Evolutionary conservation across 1,140 invertebrate genomes (phyloP).

Genomic region (Cylas formicarius): DNA sequence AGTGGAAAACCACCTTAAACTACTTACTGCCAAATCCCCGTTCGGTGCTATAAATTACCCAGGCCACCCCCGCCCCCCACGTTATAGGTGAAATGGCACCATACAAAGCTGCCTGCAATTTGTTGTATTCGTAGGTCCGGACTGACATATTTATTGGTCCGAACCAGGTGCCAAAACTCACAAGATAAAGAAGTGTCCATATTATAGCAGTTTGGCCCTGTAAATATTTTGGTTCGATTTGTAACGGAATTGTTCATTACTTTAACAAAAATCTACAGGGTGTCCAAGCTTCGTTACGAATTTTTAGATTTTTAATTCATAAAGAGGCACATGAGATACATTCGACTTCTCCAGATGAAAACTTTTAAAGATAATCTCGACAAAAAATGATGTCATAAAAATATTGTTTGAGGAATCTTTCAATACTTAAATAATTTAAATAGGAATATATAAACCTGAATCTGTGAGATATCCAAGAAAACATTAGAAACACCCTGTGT

Average conservation of each 20-base stretch:
- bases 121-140: constrained; percentile 24
- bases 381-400: constrained; percentile 2
- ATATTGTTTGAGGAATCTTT: constrained; percentile 1
- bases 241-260: constrained; percentile 1
- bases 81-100: constrained; percentile 25
- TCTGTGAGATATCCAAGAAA: too few species aligned
- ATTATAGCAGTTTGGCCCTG: constrained; percentile 11
- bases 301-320: too few species aligned
- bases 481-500: too few species aligned
- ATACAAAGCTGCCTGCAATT: constrained; percentile 21
- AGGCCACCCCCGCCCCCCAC: constrained; percentile 22
- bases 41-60: constrained; percentile 23
- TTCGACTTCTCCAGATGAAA: too few species aligned
- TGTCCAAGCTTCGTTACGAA: too few species aligned
- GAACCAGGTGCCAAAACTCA: constrained; percentile 19
- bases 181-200: constrained; percentile 15
- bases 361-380: too few species aligned
- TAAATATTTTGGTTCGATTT: constrained; percentile 5
- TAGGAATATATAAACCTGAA: too few species aligned
- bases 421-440: not conserved
- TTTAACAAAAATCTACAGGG: too few species aligned
- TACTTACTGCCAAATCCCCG: constrained; percentile 20
- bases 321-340: too few species aligned
- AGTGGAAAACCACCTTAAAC: not conserved
- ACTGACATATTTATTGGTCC: constrained; percentile 20